Evolutionary conservation across 2,888 invertebrate species (phyloP).

Genomic region (Rhabditophanes sp.): DNA sequence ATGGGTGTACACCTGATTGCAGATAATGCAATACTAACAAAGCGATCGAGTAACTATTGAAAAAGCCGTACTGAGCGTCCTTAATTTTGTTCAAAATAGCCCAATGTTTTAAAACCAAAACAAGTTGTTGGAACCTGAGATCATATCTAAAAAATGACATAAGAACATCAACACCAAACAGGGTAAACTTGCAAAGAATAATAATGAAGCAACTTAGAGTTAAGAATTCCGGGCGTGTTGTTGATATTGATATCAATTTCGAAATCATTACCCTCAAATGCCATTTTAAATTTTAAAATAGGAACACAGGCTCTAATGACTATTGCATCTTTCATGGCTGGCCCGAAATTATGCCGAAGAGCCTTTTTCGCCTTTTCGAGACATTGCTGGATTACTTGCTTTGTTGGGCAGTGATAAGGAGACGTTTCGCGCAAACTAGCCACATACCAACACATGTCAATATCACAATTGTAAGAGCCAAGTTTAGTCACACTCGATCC

Average conservation of each 20-base stretch:
- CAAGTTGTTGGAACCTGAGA: constrained; percentile 31
- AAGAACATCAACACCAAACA: constrained; percentile 5
- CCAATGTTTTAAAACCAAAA: constrained; percentile 40
- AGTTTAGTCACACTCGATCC: too few relatives aligned
- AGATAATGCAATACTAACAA: constrained; percentile 39
- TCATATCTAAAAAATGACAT: constrained; percentile 21
- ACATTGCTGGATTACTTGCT: too few relatives aligned
- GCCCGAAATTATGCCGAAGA: too few relatives aligned
- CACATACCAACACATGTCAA: too few relatives aligned
- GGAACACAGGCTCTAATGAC: too few relatives aligned
- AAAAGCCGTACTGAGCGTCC: constrained; percentile 31
- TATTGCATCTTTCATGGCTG: too few relatives aligned
- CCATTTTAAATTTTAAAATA: too few relatives aligned
- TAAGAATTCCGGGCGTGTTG: constrained; percentile 41
- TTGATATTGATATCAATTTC: constrained; percentile 42
- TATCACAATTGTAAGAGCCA: too few relatives aligned
- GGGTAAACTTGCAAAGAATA: constrained; percentile 18
- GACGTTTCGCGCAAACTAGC: too few relatives aligned
- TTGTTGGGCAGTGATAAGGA: too few relatives aligned
- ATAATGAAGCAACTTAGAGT: constrained; percentile 40
- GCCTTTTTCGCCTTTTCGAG: too few relatives aligned
- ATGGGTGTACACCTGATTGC: constrained; percentile 29
- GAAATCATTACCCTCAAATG: too few relatives aligned
- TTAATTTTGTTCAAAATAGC: constrained; percentile 28
- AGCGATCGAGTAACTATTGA: constrained; percentile 41